Base-by-base conservation (phyloP, 1,140 invertebrate species). In the Hyles euphorbiae region DNA sequence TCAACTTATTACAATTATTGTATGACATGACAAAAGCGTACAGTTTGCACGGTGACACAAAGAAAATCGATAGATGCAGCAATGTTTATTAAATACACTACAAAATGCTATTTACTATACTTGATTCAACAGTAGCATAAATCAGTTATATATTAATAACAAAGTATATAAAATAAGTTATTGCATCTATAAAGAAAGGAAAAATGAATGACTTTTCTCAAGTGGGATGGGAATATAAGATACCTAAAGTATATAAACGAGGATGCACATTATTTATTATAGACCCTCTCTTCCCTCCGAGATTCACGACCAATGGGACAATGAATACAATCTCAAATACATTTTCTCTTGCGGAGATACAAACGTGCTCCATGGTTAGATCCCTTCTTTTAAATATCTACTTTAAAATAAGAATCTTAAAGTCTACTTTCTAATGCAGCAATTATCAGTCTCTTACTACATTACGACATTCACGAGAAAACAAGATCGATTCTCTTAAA, bases 401-500 rank as follows among this genome's bases (percentile, higher is more conserved):
- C 7, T 12, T 10, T 34, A 7, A 34, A 34, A 6, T 48, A 9
- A 1, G 22, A n/a, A 9, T 9, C 34, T 34, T 33, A 36, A 56
- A 22, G 11, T 9, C 5, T 47, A 48, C 45, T 11, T 62, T 78
- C 22, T 3, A 50, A 36, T 73, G 40, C 45, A 45, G 56, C 33
- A 6, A 22, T 11, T 50, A 11, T 34, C 3, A 55, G 71, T 51
- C 58, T 51, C 53, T 77, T 78, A 70, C 3, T 59, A 52, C 64
- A 9, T 77, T 84, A 67, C 58, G 34, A 33, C 60, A 57, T 48
- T 56, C 7, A 5, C 7, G 6, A 12, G 34, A 63, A 68, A 78
- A 76, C 58, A 70, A 88, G 85, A 88, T 88, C 85, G 85, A 88
- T 88, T 86, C 81, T 88, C 83, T 85, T 70, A 80, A 76, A 83